Percentiles rank a stretch among this genome's conserved stretches.
Conservation (phyloP, 2,797 vertebrate species). For the Harpagifer antarcticus region DNA sequence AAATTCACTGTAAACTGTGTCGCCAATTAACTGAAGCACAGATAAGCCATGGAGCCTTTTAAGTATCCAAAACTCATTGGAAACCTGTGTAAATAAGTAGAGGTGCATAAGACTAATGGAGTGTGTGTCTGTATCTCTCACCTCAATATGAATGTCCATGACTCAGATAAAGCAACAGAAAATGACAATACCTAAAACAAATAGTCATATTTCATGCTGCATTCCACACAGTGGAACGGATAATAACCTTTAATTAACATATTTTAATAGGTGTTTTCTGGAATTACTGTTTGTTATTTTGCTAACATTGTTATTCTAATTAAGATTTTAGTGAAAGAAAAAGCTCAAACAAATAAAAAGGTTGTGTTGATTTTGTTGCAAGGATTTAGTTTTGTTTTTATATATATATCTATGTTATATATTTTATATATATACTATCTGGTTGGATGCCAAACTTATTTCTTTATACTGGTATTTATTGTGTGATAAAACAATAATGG, state of each 20-base stretch:
- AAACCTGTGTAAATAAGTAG: conserved; percentile 65
- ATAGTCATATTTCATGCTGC: conserved; percentile 57
- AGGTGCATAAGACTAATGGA: conserved; percentile 43
- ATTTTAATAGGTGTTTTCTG: conserved; percentile 54
- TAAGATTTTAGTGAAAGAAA: conserved; percentile 40
- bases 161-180: conserved; percentile 28
- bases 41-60: conserved; percentile 70
- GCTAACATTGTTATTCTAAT: conserved; percentile 60
- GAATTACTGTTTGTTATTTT: conserved; percentile 34
- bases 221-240: conserved; percentile 45
- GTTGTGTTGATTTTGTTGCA: conserved; percentile 46
- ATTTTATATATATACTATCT: background rate
- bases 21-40: conserved; percentile 78
- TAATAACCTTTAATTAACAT: conserved; percentile 72
- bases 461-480: background rate
- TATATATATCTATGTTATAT: background rate
- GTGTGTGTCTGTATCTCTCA: conserved; percentile 20
- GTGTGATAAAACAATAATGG: background rate
- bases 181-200: conserved; percentile 53
- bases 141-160: conserved; percentile 22
- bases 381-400: conserved; percentile 34
- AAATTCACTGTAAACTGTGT: conserved; percentile 78
- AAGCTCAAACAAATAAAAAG: conserved; percentile 6
- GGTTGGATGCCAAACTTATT: background rate
- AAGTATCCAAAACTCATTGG: conserved; percentile 68